These are phyloP conservation scores for Steinernema feltiae DNA, from an alignment of 1,140 invertebrate genomes.

Conservation along the genomic window DNA sequence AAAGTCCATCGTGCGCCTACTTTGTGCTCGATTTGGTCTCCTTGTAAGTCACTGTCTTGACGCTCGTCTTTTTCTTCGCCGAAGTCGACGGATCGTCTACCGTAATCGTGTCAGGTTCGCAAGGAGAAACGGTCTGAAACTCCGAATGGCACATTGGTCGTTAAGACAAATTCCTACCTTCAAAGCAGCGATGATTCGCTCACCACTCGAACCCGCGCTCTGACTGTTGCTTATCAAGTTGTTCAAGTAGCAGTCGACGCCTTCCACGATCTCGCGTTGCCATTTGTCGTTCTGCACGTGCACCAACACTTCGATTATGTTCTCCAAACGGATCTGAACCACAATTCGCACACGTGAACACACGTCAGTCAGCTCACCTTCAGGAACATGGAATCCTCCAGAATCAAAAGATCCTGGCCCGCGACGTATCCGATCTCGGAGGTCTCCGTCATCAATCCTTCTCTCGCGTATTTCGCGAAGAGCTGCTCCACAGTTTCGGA, in stretches of 20 bases:
- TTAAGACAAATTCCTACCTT: background rate
- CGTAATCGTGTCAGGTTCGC: no score
- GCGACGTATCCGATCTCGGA: background rate
- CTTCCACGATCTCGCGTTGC: background rate
- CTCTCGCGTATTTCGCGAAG: background rate
- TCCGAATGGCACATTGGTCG: no score
- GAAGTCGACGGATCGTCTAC: no score
- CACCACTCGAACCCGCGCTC: background rate
- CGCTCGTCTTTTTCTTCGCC: no score
- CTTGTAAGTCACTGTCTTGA: no score
- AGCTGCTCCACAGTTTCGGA: background rate
- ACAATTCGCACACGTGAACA: no score
- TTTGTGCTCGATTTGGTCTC: no score
- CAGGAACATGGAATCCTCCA: background rate
- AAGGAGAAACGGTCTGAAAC: no score
- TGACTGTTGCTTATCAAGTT: background rate
- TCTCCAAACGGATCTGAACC: background rate
- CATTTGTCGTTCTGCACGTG: background rate
- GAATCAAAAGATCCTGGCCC: background rate
- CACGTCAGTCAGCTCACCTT: no score
- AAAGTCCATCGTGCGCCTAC: no score
- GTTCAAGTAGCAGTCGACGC: background rate
- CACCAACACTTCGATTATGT: background rate
- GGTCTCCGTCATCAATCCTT: background rate
- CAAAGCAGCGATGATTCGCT: background rate